These are phyloP conservation scores for Ispidina picta DNA, from an alignment of 2,797 vertebrate genomes.

Conservation along the genomic window DNA sequence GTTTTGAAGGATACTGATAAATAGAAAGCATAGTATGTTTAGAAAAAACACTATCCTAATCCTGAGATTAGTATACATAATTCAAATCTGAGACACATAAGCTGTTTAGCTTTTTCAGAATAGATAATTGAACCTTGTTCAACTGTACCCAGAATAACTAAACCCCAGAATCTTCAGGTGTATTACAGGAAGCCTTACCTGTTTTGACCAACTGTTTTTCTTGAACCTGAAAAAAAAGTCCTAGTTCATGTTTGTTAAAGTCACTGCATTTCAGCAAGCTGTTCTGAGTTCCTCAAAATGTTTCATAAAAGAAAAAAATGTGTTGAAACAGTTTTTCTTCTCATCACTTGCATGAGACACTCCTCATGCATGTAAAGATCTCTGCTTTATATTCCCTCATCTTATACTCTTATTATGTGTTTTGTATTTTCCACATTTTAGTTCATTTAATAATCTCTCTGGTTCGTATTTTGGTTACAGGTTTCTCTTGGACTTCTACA, in stretches of 20 bases:
- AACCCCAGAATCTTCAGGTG: not conserved
- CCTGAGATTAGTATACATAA: not conserved
- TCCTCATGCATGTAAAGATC: not conserved
- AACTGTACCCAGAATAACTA: not conserved
- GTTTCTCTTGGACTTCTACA: conserved; percentile 83
- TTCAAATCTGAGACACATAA: not conserved
- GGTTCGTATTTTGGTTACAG: conserved; percentile 49
- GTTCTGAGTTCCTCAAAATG: not conserved
- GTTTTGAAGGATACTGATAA: not conserved
- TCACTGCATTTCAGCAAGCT: not conserved
- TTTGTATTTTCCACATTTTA: not conserved
- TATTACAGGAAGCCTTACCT: not conserved
- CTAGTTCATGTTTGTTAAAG: not conserved
- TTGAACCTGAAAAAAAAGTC: not conserved
- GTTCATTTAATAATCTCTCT: not conserved
- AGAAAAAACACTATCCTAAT: not conserved
- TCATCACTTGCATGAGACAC: not conserved
- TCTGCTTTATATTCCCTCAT: not conserved
- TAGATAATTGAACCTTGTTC: not conserved
- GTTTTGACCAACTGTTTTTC: not conserved
- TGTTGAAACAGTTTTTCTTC: not conserved
- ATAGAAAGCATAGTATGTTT: not conserved
- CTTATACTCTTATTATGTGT: not conserved
- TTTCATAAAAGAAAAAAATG: not conserved
- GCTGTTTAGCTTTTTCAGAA: not conserved